Percentiles rank a stretch among this genome's conserved stretches.
phyloP scores from a whole-genome alignment of 2,797 vertebrate genomes.

The Cyprinodon diabolis region DNA sequence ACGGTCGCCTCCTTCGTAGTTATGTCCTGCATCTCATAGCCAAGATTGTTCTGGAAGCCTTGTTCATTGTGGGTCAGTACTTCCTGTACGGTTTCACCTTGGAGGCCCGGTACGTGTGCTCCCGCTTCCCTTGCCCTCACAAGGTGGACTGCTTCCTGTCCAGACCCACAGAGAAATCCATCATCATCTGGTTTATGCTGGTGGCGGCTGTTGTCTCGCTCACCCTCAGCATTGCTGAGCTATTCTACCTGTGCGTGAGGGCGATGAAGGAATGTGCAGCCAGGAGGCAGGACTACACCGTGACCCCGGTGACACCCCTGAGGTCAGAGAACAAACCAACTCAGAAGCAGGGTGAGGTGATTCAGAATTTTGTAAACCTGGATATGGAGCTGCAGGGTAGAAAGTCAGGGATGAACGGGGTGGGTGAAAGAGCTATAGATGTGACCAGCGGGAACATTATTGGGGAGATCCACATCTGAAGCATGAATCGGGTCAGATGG shows the following conservation, averaged over 20 bases:
- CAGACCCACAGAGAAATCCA: conserved; percentile 92
- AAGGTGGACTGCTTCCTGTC: conserved; percentile 95
- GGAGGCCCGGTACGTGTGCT: conserved; percentile 82
- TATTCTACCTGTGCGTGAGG: conserved; percentile 81
- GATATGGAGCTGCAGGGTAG: conserved; percentile 71
- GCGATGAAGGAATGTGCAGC: conserved; percentile 83
- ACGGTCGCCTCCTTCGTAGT: conserved; percentile 87
- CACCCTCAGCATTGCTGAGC: conserved; percentile 85
- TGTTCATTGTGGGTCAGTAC: conserved; percentile 92
- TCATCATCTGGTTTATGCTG: conserved; percentile 98
- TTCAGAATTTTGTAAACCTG: conserved; percentile 76
- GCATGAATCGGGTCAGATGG: background rate
- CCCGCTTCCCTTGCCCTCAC: conserved; percentile 87
- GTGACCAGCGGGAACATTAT: conserved; percentile 59
- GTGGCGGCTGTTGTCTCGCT: conserved; percentile 89
- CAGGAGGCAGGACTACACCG: conserved; percentile 76
- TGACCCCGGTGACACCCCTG: conserved; percentile 75
- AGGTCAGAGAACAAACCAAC: conserved; percentile 57
- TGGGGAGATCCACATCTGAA: conserved; percentile 80
- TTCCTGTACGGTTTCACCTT: conserved; percentile 92
- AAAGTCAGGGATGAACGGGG: conserved; percentile 46
- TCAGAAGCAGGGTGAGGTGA: conserved; percentile 48
- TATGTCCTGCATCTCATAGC: conserved; percentile 89
- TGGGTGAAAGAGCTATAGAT: conserved; percentile 37
- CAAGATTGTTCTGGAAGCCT: conserved; percentile 87